phyloP scores from a whole-genome alignment of 2,113 vertebrate genomes.

The Xenopus borealis region DNA sequence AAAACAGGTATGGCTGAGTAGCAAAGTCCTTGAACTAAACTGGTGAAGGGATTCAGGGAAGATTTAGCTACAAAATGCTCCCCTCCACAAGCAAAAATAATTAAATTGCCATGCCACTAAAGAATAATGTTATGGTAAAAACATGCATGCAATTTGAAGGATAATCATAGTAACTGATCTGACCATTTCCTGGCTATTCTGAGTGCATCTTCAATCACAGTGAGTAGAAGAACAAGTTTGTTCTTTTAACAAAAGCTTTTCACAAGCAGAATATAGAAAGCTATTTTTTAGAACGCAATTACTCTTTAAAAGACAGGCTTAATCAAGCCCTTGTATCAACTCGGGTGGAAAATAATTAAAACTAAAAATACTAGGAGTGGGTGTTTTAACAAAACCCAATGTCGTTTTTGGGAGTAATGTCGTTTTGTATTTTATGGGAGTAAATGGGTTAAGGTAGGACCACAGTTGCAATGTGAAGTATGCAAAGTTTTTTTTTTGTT shows the following conservation, averaged over 20 bases:
- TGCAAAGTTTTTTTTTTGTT: too few relatives aligned
- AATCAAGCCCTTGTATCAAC: slow-evolving; percentile 38
- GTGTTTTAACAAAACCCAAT: background rate
- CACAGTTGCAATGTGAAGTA: too few relatives aligned
- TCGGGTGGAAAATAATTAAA: slow-evolving; percentile 39
- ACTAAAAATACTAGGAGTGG: slow-evolving; percentile 43
- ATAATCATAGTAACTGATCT: slow-evolving; percentile 5
- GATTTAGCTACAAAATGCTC: too few relatives aligned
- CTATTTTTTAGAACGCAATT: slow-evolving; percentile 30
- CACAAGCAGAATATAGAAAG: slow-evolving; percentile 10
- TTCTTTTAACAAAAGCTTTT: slow-evolving; percentile 27
- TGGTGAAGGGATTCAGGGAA: too few relatives aligned
- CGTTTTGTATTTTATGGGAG: too few relatives aligned
- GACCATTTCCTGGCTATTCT: slow-evolving; percentile 7
- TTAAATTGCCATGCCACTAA: background rate
- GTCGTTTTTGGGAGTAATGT: background rate
- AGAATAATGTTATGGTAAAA: background rate
- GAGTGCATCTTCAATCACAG: slow-evolving; percentile 2
- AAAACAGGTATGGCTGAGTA: too few relatives aligned
- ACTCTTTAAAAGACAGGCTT: slow-evolving; percentile 29
- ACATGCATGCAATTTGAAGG: slow-evolving; percentile 1
- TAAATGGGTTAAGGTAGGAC: too few relatives aligned
- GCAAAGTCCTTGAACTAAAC: too few relatives aligned
- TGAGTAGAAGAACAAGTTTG: background rate
- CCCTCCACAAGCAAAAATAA: too few relatives aligned